Base-by-base conservation (phyloP, 2,113 vertebrate genomes). In the Tiliqua scincoides region DNA sequence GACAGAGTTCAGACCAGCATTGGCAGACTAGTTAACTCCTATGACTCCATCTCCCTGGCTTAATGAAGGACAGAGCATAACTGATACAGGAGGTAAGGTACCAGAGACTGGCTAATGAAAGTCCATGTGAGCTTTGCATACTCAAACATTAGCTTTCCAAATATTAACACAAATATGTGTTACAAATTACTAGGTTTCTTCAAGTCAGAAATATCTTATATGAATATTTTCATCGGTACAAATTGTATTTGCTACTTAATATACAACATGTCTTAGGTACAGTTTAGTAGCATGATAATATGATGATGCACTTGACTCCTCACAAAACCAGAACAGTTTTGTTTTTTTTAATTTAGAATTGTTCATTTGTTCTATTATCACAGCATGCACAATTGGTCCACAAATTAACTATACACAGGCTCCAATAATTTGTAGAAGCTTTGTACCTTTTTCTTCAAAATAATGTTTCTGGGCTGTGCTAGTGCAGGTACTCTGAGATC, bases 131-230 rank as follows among this genome's bases (percentile, higher is more conserved):
- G 2, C 8, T 43, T 9, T 8, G 57, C 3, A 75, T 20, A 18
- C 6, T 57, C 80, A 37, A 37, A 57, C 48, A 35, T 25, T 57
- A 27, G 35, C 12, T 2, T 71, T 11, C 20, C 10, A 75, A 27
- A 27, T 57, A 74, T 37, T 18, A 23, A n/a, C 10, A 48, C 25
- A 74, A 52, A 81, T 18, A 93, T 1, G 78, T 43, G 80, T 87
- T 57, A 87, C 37, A 80, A 82, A 88, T 89, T 75, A 94, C 21
- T 35, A 32, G 65, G 91, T 87, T 89, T 52, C 20, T 90, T 89
- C 90, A 92, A 91, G 43, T 94, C 91, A 93, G 91, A 91, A 89
- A 92, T 89, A 23, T 78, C 83, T 91, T 35, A 63, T n/a, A 67
- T 67, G 88, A 91, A 95, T 52, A 85, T 77, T 67, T 91, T 88